A percentile compares a stretch with the other conserved stretches of the same genome.
These are phyloP conservation scores for Caenorhabditis briggsae DNA, from an alignment of 1,140 invertebrate genomes.

Conservation along the genomic window DNA sequence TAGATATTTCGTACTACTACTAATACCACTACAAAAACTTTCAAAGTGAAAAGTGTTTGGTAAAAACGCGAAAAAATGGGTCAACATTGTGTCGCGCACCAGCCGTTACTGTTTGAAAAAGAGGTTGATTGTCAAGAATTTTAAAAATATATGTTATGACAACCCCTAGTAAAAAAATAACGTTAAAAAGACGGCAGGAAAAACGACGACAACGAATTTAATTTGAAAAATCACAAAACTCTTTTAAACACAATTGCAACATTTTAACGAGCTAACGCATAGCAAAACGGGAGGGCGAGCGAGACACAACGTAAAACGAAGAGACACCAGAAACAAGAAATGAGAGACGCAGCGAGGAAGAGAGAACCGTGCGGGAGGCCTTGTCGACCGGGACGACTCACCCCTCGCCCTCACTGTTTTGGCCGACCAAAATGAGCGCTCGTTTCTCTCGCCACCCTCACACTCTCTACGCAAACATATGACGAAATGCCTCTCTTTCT, in stretches of 20 bases:
- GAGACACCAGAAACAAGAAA: background rate
- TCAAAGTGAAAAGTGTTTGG: slow-evolving; percentile 3
- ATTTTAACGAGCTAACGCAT: background rate
- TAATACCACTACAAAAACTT: background rate
- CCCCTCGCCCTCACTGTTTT: background rate
- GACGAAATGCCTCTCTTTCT: background rate
- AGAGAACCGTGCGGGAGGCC: background rate
- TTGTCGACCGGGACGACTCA: background rate
- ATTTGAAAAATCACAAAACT: background rate
- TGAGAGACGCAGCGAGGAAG: background rate
- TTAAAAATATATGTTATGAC: no score
- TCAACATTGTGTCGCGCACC: background rate
- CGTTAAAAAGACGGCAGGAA: no score
- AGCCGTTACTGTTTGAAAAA: background rate
- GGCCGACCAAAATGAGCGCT: no score
- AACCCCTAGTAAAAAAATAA: no score
- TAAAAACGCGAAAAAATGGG: slow-evolving; percentile 8
- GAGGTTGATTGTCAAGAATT: background rate
- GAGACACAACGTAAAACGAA: background rate
- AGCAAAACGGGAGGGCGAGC: background rate
- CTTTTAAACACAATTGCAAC: background rate
- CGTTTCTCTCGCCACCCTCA: background rate
- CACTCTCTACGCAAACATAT: slow-evolving; percentile 4
- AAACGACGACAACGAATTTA: no score
- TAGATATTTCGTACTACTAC: no score